A percentile compares a stretch with the other conserved stretches of the same genome.
Evolutionary conservation across 1,140 invertebrate genomes (phyloP).

Genomic region (Atta colombica): DNA sequence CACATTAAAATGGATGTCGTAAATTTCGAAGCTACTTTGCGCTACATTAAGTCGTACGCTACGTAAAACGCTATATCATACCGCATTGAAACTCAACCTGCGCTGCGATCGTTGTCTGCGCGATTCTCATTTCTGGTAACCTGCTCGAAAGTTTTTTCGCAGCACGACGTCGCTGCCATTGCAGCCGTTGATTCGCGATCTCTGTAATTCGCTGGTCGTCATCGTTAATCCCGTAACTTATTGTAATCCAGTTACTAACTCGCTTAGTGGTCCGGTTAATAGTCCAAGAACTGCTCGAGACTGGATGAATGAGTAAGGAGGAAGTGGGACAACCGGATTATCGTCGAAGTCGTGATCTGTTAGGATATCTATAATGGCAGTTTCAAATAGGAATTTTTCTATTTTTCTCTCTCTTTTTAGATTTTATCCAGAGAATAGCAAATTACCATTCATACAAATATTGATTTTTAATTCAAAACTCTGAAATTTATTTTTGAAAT

Average conservation of each 20-base stretch:
- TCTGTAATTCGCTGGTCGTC: slow-evolving; percentile 36
- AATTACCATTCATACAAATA: not conserved
- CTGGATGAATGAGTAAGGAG: slow-evolving; percentile 73
- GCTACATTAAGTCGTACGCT: slow-evolving; percentile 51
- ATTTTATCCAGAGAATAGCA: not conserved
- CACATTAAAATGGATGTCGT: slow-evolving; percentile 69
- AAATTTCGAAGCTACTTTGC: slow-evolving; percentile 72
- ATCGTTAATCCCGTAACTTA: slow-evolving; percentile 61
- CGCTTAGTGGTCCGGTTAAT: slow-evolving; percentile 50
- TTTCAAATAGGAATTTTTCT: not conserved
- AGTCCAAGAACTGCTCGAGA: slow-evolving; percentile 66
- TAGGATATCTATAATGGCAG: slow-evolving; percentile 55
- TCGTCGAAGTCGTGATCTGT: slow-evolving; percentile 51
- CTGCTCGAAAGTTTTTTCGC: slow-evolving; percentile 64
- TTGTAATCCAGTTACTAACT: slow-evolving; percentile 36
- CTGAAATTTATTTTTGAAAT: not conserved
- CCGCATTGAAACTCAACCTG: slow-evolving; percentile 60
- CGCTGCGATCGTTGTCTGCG: slow-evolving; percentile 40
- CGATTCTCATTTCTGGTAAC: slow-evolving; percentile 47
- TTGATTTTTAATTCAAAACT: not conserved
- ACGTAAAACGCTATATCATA: slow-evolving; percentile 10
- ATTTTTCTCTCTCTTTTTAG: not conserved
- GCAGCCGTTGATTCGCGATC: not conserved
- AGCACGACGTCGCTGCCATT: not conserved
- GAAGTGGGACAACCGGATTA: slow-evolving; percentile 75